Conservation (phyloP, 2,113 vertebrate genomes). For the Struthio camelus region DNA sequence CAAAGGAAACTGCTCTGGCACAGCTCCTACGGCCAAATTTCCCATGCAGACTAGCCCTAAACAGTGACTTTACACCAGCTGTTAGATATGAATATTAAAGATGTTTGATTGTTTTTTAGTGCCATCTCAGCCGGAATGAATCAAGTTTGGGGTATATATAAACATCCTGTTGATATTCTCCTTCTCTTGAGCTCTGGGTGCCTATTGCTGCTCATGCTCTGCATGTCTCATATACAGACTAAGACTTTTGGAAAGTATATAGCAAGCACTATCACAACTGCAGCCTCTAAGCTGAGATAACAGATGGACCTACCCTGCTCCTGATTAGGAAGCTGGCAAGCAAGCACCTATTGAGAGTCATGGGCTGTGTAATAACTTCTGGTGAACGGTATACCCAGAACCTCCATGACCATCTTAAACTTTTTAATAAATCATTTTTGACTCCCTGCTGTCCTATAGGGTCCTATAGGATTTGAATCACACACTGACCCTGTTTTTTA, state of each 20-base stretch:
- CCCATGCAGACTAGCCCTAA: neutral
- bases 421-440: neutral
- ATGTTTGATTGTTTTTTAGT: neutral
- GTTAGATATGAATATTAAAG: neutral
- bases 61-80: neutral
- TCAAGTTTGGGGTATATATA: neutral
- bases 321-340: neutral
- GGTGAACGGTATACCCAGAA: neutral
- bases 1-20: neutral
- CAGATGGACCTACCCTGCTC: neutral
- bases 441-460: neutral
- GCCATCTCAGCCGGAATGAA: neutral
- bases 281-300: neutral
- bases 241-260: neutral
- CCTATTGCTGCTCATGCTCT: neutral
- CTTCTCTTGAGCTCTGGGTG: neutral
- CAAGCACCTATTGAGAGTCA: neutral
- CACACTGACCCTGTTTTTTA: neutral
- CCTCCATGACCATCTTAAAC: neutral
- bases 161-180: neutral
- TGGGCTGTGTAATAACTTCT: neutral
- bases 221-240: neutral
- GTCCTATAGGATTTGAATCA: neutral
- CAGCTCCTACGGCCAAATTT: neutral
- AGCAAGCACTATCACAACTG: fast-evolving